Evolutionary conservation across 1,140 invertebrate species (phyloP), one percentile per base, ranked within the genome.

Genomic region (Popillia japonica): DNA sequence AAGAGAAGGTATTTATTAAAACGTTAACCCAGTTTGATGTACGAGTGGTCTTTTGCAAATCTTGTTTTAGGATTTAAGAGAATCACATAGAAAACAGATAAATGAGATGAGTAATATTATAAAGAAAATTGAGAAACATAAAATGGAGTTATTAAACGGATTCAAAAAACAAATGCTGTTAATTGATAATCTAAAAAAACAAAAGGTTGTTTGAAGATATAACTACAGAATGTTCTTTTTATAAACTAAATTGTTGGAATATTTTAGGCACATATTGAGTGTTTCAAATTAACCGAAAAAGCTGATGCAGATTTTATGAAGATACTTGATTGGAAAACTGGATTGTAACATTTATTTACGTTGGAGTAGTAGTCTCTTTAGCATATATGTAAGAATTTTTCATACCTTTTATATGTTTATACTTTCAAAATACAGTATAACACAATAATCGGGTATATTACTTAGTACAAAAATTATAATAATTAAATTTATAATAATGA

Each of bases 171-270:
- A 90, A 83, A 81, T 86, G 64, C 82, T 87, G 40, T 83, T 90
- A 0, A 82, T 90, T 17, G 87, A 90, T 78, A 90, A 90, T 83
- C 82, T 90, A 8, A 89, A 89, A 76, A 89, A 87, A 79, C 89
- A 90, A 85, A 90, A 88, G 80, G 89, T 90, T 78, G 41, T 34
- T n/a, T 4, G 4, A 41, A 74, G 10, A 6, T 17, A 44, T 74
- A 11, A 20, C 6, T 8, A 44, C 41, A 17, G 6, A 17, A 17
- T 74, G 1, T 27, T 22, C n/a, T 40, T 74, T 42, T 17, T 8
- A 11, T n/a, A 42, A 40, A 17, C 41, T 3, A n/a, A 41, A n/a
- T 17, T 73, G n/a, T 42, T 22, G n/a, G 14, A 76, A 75, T 42
- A 75, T 85, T 85, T 64, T 78, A 90, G 88, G 84, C 83, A 8